Conservation (phyloP, 2,888 invertebrate genomes). For the Epicampocera succincta region DNA sequence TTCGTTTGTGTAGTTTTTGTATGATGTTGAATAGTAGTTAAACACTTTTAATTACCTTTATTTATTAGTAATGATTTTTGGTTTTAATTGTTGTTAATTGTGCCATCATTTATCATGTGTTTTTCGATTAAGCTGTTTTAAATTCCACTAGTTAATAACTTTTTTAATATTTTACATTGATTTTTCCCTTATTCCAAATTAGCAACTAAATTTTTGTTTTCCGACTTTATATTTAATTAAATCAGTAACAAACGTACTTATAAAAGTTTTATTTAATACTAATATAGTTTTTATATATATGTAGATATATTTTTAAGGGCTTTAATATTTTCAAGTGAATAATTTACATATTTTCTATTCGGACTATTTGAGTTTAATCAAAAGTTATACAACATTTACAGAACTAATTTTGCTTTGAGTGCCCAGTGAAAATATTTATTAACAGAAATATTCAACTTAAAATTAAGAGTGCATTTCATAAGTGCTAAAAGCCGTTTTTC, state of each 20-base stretch:
- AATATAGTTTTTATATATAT: conserved; percentile 28
- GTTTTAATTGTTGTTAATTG: no score
- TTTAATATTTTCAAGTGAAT: conserved; percentile 20
- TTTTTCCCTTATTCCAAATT: no score
- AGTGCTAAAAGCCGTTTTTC: not conserved
- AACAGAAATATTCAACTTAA: conserved; percentile 29
- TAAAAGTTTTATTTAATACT: conserved; percentile 1
- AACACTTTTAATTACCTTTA: no score
- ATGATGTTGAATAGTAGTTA: no score
- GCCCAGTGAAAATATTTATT: conserved; percentile 25
- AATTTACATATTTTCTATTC: conserved; percentile 38
- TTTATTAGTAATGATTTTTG: no score
- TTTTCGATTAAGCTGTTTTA: no score
- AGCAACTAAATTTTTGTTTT: no score
- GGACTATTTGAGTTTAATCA: not conserved
- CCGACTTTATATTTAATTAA: no score
- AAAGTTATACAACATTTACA: conserved; percentile 2
- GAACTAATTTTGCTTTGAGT: conserved; percentile 14
- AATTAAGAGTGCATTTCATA: conserved; percentile 31
- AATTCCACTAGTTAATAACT: no score
- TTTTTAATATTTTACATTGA: no score
- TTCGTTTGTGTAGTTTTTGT: no score
- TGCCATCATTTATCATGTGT: no score
- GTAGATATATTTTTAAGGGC: conserved; percentile 54
- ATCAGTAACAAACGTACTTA: not conserved